Percentiles rank a stretch among this genome's conserved stretches.
Conservation (phyloP, 2,888 invertebrate species). For the Polymixis lichenea region DNA sequence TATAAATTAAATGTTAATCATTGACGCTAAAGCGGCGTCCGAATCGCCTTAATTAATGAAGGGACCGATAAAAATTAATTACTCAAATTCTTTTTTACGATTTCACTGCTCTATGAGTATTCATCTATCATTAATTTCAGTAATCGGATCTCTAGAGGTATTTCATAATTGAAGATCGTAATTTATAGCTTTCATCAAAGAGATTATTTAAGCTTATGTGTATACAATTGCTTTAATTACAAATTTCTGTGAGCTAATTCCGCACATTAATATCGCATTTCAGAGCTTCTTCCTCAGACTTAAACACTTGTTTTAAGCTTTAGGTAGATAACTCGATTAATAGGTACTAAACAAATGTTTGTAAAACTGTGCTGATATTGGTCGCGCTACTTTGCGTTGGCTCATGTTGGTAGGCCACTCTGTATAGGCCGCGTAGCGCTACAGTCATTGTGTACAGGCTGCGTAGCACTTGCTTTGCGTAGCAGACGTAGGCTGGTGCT, state of each 20-base stretch:
- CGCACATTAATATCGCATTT: slow-evolving; percentile 30
- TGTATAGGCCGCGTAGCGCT: slow-evolving; percentile 25
- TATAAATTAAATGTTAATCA: slow-evolving; percentile 63
- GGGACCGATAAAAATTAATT: slow-evolving; percentile 67
- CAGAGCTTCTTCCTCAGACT: not conserved
- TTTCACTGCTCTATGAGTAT: slow-evolving; percentile 63
- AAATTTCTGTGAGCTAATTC: slow-evolving; percentile 38
- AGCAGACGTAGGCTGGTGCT: slow-evolving; percentile 37
- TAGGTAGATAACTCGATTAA: not conserved
- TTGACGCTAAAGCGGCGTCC: slow-evolving; percentile 60
- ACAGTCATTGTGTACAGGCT: slow-evolving; percentile 12
- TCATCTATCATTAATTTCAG: slow-evolving; percentile 68
- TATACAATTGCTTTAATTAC: slow-evolving; percentile 58
- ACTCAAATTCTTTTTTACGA: slow-evolving; percentile 65
- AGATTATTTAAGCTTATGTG: slow-evolving; percentile 64
- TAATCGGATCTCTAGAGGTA: slow-evolving; percentile 67
- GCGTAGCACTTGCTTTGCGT: slow-evolving; percentile 54
- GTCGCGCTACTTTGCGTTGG: not conserved
- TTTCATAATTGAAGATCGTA: slow-evolving; percentile 62
- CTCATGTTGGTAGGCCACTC: slow-evolving; percentile 3
- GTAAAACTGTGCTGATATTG: not conserved
- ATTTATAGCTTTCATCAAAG: slow-evolving; percentile 61
- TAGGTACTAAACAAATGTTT: not conserved
- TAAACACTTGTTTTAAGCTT: slow-evolving; percentile 3
- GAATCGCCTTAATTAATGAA: slow-evolving; percentile 68